Conservation (phyloP, 2,888 invertebrate species). For the Tiliacea aurago region DNA sequence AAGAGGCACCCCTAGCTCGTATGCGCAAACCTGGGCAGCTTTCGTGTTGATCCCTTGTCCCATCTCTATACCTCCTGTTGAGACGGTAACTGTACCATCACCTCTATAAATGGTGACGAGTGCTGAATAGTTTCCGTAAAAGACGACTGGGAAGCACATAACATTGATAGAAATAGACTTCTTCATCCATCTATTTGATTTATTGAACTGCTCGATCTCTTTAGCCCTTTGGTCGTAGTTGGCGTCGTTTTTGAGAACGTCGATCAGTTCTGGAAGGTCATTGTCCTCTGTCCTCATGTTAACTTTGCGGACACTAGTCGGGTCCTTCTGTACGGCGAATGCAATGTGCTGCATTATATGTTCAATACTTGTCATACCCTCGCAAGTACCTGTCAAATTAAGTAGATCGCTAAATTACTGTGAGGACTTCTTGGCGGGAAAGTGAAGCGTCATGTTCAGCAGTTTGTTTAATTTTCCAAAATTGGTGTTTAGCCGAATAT, state of each 20-base stretch:
- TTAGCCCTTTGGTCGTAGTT: constrained; percentile 89
- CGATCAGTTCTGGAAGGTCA: constrained; percentile 88
- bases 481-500: too few species aligned
- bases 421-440: too few species aligned
- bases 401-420: background rate
- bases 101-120: constrained; percentile 92
- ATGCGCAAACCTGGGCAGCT: constrained; percentile 94
- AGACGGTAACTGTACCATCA: constrained; percentile 93
- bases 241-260: constrained; percentile 86
- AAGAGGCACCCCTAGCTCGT: constrained; percentile 92
- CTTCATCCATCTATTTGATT: constrained; percentile 94
- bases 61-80: constrained; percentile 93
- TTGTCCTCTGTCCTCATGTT: constrained; percentile 89
- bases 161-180: constrained; percentile 92
- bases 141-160: constrained; percentile 91
- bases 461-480: too few species aligned
- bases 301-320: constrained; percentile 89
- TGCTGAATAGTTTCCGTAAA: constrained; percentile 90
- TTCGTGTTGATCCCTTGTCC: constrained; percentile 96
- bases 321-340: constrained; percentile 89
- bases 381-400: constrained; percentile 85
- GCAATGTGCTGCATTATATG: constrained; percentile 93
- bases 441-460: too few species aligned
- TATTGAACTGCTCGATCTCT: constrained; percentile 90
- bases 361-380: constrained; percentile 91